These are phyloP conservation scores for Leucozona laternaria DNA, from an alignment of 2,888 invertebrate genomes.

Conservation along the genomic window DNA sequence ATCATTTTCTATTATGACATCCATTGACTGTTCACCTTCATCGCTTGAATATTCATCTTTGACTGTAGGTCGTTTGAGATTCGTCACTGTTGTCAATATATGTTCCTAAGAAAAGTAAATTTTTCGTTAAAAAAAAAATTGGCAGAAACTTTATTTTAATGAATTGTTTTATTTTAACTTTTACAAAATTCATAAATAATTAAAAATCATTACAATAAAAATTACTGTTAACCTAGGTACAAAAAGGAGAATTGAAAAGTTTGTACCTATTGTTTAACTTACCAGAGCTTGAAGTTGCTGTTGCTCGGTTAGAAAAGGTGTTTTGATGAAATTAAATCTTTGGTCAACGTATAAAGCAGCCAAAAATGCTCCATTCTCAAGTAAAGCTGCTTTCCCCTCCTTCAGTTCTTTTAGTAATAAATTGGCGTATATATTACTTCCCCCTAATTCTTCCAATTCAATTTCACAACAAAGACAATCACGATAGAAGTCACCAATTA, in stretches of 20 bases:
- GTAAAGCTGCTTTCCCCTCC: conserved; percentile 32
- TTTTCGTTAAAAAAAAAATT: too few relatives aligned
- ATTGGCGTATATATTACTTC: conserved; percentile 2
- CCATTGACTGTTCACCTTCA: conserved; percentile 30
- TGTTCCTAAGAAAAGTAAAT: conserved; percentile 5
- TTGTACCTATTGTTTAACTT: not conserved
- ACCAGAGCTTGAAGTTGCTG: conserved; percentile 66
- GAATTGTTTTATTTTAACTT: not conserved
- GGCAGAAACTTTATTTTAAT: too few relatives aligned
- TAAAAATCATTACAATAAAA: too few relatives aligned
- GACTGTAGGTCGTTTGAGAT: not conserved
- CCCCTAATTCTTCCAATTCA: conserved; percentile 42
- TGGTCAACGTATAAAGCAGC: conserved; percentile 72
- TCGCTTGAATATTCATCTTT: conserved; percentile 19
- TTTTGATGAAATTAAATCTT: conserved; percentile 71
- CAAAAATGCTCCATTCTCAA: conserved; percentile 63
- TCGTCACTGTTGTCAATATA: conserved; percentile 7
- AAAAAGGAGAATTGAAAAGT: too few relatives aligned
- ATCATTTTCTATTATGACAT: conserved; percentile 21
- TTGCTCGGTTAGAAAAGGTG: conserved; percentile 60
- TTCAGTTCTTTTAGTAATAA: conserved; percentile 13
- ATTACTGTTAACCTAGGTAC: too few relatives aligned
- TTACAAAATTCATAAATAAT: too few relatives aligned
- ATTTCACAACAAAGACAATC: conserved; percentile 65
- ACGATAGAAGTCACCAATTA: conserved; percentile 73